Percentiles rank a stretch among this genome's conserved stretches.
phyloP scores from a whole-genome alignment of 2,797 vertebrate genomes.

The Etheostoma nigrum region DNA sequence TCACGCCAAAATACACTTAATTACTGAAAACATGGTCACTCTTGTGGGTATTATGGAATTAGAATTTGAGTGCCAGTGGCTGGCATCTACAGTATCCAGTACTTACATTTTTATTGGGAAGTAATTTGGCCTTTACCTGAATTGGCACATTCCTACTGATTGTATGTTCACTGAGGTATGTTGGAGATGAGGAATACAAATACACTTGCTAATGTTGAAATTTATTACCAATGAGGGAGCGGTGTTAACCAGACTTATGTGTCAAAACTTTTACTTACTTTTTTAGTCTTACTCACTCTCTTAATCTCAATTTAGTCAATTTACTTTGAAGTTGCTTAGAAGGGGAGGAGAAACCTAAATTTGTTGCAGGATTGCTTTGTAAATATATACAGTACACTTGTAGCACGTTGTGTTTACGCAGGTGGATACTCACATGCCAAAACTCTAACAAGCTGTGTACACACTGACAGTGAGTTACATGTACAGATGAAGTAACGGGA shows the following conservation, averaged over 20 bases:
- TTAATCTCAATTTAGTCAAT: too few relatives aligned
- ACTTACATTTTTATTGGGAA: constrained; percentile 2
- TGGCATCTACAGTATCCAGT: constrained; percentile 22
- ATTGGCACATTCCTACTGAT: neutral
- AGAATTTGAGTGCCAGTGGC: constrained; percentile 40
- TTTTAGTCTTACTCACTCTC: neutral
- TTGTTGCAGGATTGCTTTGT: neutral
- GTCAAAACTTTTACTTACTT: constrained; percentile 24
- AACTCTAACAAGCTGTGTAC: constrained; percentile 28
- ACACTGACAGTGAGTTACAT: constrained; percentile 63
- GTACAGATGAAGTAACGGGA: constrained; percentile 52
- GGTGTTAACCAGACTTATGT: constrained; percentile 49
- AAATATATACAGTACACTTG: constrained; percentile 15
- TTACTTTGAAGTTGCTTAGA: neutral
- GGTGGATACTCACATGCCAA: constrained; percentile 45
- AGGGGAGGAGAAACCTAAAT: constrained; percentile 4
- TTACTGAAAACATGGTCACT: constrained; percentile 59
- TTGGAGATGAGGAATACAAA: constrained; percentile 45
- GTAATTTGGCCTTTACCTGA: constrained; percentile 5
- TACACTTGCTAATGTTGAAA: constrained; percentile 70
- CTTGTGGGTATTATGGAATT: constrained; percentile 57
- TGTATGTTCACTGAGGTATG: neutral
- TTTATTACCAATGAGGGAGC: constrained; percentile 74
- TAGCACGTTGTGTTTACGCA: constrained; percentile 14
- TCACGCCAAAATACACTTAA: constrained; percentile 72